Evolutionary conservation across 1,140 invertebrate genomes (phyloP).

Genomic region (Heliconius hewitsoni): DNA sequence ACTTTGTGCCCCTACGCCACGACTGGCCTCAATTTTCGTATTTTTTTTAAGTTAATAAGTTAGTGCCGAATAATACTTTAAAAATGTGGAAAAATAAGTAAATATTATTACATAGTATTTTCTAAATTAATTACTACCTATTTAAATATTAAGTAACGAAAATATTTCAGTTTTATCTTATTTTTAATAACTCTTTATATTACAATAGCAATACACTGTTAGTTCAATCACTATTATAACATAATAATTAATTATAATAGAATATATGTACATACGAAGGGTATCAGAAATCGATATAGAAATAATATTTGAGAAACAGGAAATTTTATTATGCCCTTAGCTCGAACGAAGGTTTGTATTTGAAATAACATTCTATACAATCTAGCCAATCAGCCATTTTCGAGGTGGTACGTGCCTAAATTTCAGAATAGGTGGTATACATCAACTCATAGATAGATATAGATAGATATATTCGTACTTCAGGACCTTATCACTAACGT

Average conservation of each 20-base stretch:
- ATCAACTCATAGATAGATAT: slow-evolving; percentile 1
- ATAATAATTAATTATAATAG: background rate
- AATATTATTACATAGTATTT: too few relatives aligned
- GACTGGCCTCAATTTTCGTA: too few relatives aligned
- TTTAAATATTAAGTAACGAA: too few relatives aligned
- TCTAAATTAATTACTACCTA: too few relatives aligned
- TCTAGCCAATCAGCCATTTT: slow-evolving; percentile 48
- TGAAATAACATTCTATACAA: slow-evolving; percentile 41
- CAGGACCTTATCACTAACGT: slow-evolving; percentile 66
- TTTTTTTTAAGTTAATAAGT: too few relatives aligned
- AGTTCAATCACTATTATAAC: too few relatives aligned
- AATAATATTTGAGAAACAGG: background rate
- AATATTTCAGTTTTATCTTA: too few relatives aligned
- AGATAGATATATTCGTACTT: slow-evolving; percentile 40
- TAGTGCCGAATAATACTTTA: too few relatives aligned
- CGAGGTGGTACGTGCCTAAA: slow-evolving; percentile 48
- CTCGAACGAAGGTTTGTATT: slow-evolving; percentile 23
- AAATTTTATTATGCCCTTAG: slow-evolving; percentile 18
- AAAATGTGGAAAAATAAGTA: too few relatives aligned
- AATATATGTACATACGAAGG: background rate
- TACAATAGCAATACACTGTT: too few relatives aligned
- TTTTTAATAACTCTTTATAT: too few relatives aligned
- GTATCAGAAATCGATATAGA: background rate
- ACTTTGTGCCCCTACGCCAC: too few relatives aligned
- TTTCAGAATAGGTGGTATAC: slow-evolving; percentile 41